Percentiles rank a stretch among this genome's conserved stretches.
phyloP scores from a whole-genome alignment of 2,113 vertebrate genomes.

The Neofelis nebulosa region DNA sequence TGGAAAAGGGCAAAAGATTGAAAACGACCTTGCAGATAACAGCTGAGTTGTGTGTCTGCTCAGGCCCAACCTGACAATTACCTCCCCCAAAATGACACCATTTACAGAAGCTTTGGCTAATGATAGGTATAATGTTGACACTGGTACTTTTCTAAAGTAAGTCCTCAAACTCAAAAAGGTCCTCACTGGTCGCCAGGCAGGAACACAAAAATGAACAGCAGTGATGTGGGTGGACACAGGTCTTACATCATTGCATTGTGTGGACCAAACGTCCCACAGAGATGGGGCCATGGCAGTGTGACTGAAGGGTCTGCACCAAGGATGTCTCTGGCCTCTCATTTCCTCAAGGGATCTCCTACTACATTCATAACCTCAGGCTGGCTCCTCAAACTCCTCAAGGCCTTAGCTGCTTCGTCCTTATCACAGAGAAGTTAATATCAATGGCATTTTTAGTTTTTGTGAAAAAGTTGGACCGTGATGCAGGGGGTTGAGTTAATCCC shows the following conservation, averaged over 20 bases:
- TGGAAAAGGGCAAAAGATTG: background rate
- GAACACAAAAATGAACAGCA: background rate
- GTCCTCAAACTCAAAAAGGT: background rate
- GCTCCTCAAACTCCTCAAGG: background rate
- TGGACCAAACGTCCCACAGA: background rate
- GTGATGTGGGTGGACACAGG: background rate
- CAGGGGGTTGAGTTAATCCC: background rate
- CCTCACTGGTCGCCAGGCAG: background rate
- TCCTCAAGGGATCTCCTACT: background rate
- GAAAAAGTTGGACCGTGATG: background rate
- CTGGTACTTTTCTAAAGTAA: background rate
- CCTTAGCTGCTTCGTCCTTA: background rate
- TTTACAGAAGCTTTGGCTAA: background rate
- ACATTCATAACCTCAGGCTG: background rate
- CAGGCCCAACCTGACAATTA: background rate
- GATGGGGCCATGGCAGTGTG: too few relatives aligned
- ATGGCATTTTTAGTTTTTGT: background rate
- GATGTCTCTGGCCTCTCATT: background rate
- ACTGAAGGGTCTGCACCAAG: background rate
- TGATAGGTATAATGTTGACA: background rate
- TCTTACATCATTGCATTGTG: rapidly evolving
- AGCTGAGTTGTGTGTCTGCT: background rate
- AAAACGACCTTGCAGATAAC: background rate
- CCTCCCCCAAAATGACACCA: rapidly evolving
- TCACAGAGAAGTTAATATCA: background rate